Conservation (phyloP, 2,888 invertebrate genomes). For the Athetis lepigone region DNA sequence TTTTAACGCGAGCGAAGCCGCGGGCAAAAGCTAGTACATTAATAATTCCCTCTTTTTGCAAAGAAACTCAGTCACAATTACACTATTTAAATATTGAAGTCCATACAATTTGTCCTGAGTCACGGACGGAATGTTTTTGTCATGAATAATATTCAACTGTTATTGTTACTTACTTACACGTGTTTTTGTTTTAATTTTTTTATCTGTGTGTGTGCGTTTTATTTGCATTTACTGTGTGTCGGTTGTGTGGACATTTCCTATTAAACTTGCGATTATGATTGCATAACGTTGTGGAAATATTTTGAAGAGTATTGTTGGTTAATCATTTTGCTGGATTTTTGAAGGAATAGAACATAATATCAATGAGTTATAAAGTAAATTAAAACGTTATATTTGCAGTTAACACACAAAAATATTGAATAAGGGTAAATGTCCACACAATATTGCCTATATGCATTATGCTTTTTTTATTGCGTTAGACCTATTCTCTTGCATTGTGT, state of each 20-base stretch:
- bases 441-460: conserved; percentile 60
- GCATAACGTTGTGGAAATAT: conserved; percentile 2
- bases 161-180: conserved; percentile 56
- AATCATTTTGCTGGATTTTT: too few species aligned
- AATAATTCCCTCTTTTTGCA: conserved; percentile 10
- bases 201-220: conserved; percentile 49
- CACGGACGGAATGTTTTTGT: conserved; percentile 57
- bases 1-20: too few species aligned
- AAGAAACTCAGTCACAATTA: conserved; percentile 27
- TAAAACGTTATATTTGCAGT: too few species aligned
- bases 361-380: too few species aligned
- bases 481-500: conserved; percentile 55
- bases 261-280: conserved; percentile 19
- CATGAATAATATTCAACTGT: conserved; percentile 48
- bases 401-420: too few species aligned
- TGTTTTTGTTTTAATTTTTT: conserved; percentile 46
- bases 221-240: conserved; percentile 47
- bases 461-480: conserved; percentile 65
- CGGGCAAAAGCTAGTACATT: too few species aligned
- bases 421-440: conserved; percentile 35
- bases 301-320: neutral
- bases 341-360: too few species aligned
- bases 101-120: conserved; percentile 58
- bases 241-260: conserved; percentile 53
- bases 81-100: conserved; percentile 36